Evolutionary conservation across 1,140 invertebrate species (phyloP), one percentile per base, ranked within the genome.

Genomic region (Drosophila teissieri): DNA sequence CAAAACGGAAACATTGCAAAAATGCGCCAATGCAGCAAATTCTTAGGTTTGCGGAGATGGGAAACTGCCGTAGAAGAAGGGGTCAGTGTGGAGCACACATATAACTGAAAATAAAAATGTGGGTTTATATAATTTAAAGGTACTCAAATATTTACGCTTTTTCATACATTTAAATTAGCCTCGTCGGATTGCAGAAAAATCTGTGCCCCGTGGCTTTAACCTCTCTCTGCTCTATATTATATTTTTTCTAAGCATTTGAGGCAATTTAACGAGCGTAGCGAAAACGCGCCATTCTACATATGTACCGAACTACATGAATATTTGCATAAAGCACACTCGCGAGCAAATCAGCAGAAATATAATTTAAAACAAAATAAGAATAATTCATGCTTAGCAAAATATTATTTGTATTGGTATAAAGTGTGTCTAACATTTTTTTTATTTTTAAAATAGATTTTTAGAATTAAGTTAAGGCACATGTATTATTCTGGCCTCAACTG

Each of bases 1-100:
- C 84, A 89, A 77, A 88, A 89, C 83, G 83, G 83, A 88, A 88
- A 89, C 84, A 78, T 89, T 70, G 83, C 84, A 88, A 89, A 89
- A 89, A 88, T 88, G 80, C 84, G 79, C 79, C 83, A 86, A 88
- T 86, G 83, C 83, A 88, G 82, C 83, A 86, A 86, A 76, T 74
- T 75, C 74, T 73, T 44, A 46, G 39, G 36, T 73, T 51, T 27
- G 19, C 36, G 3, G 42, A 19, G 34, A 22, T 14, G n/a, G 11
- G 17, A 62, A 56, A 56, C 31, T 17, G 19, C 4, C 7, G 17
- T 40, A 39, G 36, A n/a, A 39, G 36, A n/a, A 15, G 45, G 44
- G 36, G 34, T 36, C 12, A 60, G 73, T 73, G 54, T 81, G 51
- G 73, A 51, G 57, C 45, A 2, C 24, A 52, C 52, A 69, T 8